A percentile compares a stretch with the other conserved stretches of the same genome.
Conservation (phyloP, 2,113 vertebrate species). For the Clarias gariepinus region DNA sequence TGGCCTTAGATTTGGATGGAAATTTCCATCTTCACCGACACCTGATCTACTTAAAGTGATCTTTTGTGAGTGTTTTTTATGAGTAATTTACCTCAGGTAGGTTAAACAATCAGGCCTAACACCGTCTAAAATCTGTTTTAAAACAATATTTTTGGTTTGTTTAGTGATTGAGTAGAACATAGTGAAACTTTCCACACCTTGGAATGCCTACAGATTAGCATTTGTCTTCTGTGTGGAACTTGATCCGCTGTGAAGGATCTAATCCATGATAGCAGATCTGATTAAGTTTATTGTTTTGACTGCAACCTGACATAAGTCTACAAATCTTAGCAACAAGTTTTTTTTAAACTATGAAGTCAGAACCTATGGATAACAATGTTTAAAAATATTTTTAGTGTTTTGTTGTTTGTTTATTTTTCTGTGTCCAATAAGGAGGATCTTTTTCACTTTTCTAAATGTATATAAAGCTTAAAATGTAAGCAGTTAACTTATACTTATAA, state of each 20-base stretch:
- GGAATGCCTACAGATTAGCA: neutral
- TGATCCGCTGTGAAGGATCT: neutral
- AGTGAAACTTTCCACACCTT: neutral
- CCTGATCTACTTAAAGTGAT: too few species aligned
- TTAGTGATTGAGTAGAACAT: neutral
- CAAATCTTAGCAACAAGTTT: neutral
- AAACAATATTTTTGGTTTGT: neutral
- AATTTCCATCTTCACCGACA: too few species aligned
- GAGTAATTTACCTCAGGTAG: too few species aligned
- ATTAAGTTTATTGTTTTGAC: neutral
- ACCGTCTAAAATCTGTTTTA: neutral
- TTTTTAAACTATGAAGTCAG: too few species aligned
- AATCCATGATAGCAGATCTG: neutral
- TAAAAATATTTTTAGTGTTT: neutral
- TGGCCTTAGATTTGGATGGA: too few species aligned
- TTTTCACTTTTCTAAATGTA: neutral
- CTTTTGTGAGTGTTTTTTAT: too few species aligned
- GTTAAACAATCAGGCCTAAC: neutral
- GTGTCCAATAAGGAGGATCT: neutral
- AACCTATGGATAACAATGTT: neutral
- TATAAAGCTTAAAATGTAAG: neutral
- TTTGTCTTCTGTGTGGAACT: neutral
- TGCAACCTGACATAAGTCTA: neutral
- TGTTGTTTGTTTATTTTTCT: neutral
- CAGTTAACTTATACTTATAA: neutral